phyloP scores from a whole-genome alignment of 2,113 vertebrate species.

The Eretmochelys imbricata region DNA sequence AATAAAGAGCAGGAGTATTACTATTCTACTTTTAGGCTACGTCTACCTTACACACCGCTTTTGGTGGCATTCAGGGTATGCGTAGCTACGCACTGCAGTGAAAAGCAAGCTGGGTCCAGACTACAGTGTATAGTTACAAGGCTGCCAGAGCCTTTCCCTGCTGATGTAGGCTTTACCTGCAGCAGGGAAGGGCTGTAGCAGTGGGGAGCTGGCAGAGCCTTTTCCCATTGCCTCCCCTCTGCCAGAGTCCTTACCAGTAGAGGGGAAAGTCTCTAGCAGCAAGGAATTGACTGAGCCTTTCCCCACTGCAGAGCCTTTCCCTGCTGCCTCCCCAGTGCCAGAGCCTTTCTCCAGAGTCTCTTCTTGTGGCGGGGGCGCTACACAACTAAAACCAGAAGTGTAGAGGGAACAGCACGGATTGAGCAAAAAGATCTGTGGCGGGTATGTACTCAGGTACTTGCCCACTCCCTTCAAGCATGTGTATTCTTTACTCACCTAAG shows the following conservation, averaged over 20 bases:
- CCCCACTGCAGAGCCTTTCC: no score
- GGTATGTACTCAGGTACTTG: not conserved
- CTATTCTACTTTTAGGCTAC: not conserved
- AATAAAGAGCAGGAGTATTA: accelerated
- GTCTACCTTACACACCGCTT: not conserved
- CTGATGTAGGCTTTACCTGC: no score
- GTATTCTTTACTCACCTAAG: not conserved
- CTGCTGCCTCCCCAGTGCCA: no score
- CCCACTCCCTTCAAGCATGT: not conserved
- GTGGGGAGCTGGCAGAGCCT: no score
- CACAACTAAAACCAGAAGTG: not conserved
- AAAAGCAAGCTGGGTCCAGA: not conserved
- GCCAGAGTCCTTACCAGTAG: no score
- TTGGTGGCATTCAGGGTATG: not conserved
- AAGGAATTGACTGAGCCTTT: no score
- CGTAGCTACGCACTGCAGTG: no score
- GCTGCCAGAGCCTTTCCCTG: not conserved
- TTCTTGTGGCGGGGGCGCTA: not conserved
- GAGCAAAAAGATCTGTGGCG: not conserved
- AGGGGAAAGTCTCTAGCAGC: no score
- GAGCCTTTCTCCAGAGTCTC: not conserved
- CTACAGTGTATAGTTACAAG: not conserved
- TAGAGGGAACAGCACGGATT: not conserved
- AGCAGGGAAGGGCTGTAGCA: no score
- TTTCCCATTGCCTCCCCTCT: no score